Conservation (phyloP, 2,113 vertebrate genomes). For the Bostrychus sinensis region DNA sequence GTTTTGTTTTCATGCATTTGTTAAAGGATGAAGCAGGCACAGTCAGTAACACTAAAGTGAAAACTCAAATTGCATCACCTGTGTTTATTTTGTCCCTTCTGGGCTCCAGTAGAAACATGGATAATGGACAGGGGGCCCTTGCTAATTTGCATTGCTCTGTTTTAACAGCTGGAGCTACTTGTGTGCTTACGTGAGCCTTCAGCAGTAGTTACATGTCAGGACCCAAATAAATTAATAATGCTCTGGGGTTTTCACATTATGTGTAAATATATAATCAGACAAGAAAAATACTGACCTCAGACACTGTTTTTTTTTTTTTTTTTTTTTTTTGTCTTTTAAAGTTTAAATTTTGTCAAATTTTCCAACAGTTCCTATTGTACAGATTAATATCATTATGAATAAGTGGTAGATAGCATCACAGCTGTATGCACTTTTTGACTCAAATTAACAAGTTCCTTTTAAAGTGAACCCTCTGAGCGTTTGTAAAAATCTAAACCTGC, state of each 20-base stretch:
- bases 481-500: no score
- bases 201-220: neutral
- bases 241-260: neutral
- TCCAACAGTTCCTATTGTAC: neutral
- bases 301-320: neutral
- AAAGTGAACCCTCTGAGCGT: no score
- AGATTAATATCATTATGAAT: neutral
- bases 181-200: neutral
- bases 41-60: no score
- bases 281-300: conserved; percentile 3
- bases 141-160: conserved; percentile 1
- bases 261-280: neutral
- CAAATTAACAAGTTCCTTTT: no score
- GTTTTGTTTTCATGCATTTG: no score
- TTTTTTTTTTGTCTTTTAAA: neutral
- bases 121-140: neutral
- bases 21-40: no score
- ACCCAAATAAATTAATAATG: neutral
- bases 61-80: conserved; percentile 6
- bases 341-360: neutral
- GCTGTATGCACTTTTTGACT: no score
- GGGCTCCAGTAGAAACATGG: neutral
- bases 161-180: conserved; percentile 5
- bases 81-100: neutral
- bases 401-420: no score